phyloP scores from a whole-genome alignment of 2,113 vertebrate genomes.

The Cochlearius cochlearius region DNA sequence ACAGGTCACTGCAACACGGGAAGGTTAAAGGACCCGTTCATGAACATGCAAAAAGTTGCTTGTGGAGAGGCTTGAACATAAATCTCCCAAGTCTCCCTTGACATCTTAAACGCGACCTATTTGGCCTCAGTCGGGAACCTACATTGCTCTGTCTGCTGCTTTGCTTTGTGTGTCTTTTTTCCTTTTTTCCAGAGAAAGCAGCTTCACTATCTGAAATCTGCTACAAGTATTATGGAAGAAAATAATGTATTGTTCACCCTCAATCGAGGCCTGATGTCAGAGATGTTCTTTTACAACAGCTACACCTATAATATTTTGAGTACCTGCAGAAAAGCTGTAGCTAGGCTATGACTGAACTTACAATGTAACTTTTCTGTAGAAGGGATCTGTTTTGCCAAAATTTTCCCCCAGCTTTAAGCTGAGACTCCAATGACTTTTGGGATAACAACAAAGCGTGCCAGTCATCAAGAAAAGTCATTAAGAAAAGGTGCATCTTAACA shows the following conservation, averaged over 20 bases:
- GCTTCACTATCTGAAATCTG: background rate
- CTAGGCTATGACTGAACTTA: background rate
- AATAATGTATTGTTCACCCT: background rate
- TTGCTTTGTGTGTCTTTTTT: background rate
- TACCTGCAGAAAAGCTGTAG: background rate
- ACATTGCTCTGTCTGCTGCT: background rate
- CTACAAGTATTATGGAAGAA: background rate
- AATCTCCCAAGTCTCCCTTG: slow-evolving; percentile 13
- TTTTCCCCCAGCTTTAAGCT: background rate
- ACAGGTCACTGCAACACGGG: slow-evolving; percentile 28
- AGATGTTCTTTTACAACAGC: background rate
- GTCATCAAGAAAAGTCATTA: background rate
- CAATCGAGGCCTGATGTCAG: background rate
- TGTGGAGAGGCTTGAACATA: background rate
- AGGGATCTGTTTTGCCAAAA: background rate
- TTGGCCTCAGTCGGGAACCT: background rate
- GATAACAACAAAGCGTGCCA: background rate
- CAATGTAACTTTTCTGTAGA: background rate
- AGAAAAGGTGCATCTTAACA: background rate
- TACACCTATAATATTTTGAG: background rate
- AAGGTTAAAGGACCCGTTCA: slow-evolving; percentile 22
- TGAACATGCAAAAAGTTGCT: background rate
- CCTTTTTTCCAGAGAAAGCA: background rate
- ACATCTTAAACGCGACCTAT: background rate
- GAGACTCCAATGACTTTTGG: background rate